Evolutionary conservation across 2,888 invertebrate species (phyloP).

Genomic region (Cistogaster globosa): DNA sequence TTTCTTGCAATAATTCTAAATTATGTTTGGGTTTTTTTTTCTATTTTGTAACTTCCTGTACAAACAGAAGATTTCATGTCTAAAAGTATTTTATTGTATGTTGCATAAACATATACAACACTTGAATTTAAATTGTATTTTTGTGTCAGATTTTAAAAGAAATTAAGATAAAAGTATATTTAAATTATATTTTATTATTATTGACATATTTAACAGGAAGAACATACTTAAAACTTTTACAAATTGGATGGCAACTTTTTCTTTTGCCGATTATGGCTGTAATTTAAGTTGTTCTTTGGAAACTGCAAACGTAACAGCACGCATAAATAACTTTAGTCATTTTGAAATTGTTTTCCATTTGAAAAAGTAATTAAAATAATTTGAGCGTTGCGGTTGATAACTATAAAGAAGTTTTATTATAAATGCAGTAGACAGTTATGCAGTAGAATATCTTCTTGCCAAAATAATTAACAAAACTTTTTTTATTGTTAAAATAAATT

Average conservation of each 20-base stretch:
- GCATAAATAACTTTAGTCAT: slow-evolving; percentile 39
- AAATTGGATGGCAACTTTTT: slow-evolving; percentile 55
- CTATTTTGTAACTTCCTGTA: slow-evolving; percentile 19
- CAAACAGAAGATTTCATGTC: slow-evolving; percentile 12
- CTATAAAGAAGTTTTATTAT: not conserved
- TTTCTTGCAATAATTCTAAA: slow-evolving; percentile 47
- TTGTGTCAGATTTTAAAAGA: slow-evolving; percentile 45
- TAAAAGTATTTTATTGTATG: not conserved
- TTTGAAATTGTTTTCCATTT: slow-evolving; percentile 41
- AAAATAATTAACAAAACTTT: not conserved
- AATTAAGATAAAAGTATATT: slow-evolving; percentile 48
- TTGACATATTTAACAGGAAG: slow-evolving; percentile 64
- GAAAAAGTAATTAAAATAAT: slow-evolving; percentile 56
- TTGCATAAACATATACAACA: not conserved
- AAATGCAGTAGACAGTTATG: not conserved
- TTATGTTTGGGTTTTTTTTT: slow-evolving; percentile 24
- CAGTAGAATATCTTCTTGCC: not conserved
- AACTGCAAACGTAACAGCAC: not conserved
- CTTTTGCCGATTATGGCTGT: slow-evolving; percentile 31
- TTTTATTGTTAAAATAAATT: too few relatives aligned
- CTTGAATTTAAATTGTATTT: slow-evolving; percentile 31
- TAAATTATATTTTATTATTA: slow-evolving; percentile 60
- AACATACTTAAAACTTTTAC: slow-evolving; percentile 54
- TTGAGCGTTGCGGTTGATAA: slow-evolving; percentile 10
- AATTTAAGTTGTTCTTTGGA: slow-evolving; percentile 58